Evolutionary conservation across 2,113 vertebrate species (phyloP).

Genomic region (Paramisgurnus dabryanus): DNA sequence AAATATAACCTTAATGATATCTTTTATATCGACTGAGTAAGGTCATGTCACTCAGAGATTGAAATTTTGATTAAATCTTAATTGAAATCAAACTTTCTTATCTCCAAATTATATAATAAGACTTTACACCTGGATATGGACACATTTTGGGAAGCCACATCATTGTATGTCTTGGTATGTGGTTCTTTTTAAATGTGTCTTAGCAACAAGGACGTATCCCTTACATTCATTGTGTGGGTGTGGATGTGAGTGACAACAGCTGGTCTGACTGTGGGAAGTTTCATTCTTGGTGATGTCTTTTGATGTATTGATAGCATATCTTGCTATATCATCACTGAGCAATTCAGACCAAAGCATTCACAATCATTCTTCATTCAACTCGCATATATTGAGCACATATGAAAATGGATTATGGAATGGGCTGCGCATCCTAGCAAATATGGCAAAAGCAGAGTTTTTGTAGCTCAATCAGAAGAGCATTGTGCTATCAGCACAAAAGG

Average conservation of each 20-base stretch:
- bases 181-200: not conserved
- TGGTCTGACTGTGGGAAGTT: slow-evolving; percentile 3
- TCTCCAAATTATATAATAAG: not conserved
- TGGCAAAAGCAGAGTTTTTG: too few relatives aligned
- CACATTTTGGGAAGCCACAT: not conserved
- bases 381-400: not conserved
- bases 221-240: slow-evolving; percentile 29
- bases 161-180: not conserved
- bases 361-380: not conserved
- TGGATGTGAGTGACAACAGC: slow-evolving; percentile 11
- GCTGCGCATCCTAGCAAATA: too few relatives aligned
- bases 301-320: not conserved
- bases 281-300: not conserved
- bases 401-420: not conserved
- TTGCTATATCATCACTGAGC: not conserved
- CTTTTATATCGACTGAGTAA: too few relatives aligned
- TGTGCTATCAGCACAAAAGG: too few relatives aligned
- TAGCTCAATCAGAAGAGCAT: too few relatives aligned
- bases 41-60: too few relatives aligned
- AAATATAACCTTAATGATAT: too few relatives aligned
- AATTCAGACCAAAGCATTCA: not conserved
- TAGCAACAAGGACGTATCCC: slow-evolving; percentile 4
- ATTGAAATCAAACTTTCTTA: too few relatives aligned
- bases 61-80: too few relatives aligned
- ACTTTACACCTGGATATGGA: too few relatives aligned